Evolutionary conservation across 2,113 vertebrate genomes (phyloP).

Genomic region (Erythrocercus mccallii): DNA sequence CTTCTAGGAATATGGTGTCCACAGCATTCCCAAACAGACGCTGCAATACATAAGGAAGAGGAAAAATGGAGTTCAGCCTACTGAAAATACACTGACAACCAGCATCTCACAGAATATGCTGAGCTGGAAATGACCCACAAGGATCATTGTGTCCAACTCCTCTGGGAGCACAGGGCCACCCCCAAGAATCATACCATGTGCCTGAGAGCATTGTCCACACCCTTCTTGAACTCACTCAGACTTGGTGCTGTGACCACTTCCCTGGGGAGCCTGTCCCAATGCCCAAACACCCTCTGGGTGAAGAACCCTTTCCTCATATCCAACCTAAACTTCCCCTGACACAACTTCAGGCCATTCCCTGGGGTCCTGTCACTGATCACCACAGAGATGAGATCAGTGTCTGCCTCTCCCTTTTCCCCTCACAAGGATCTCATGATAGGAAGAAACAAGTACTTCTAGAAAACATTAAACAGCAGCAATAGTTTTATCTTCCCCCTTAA

Average conservation of each 20-base stretch:
- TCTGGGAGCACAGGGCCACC: not conserved
- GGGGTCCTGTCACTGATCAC: not conserved
- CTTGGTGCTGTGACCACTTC: not conserved
- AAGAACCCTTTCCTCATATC: fast-evolving
- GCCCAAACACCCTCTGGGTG: fast-evolving
- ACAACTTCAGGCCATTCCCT: not conserved
- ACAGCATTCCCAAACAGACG: not conserved
- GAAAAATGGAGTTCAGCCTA: not conserved
- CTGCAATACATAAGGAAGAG: not conserved
- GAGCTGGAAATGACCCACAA: not conserved
- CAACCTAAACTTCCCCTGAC: not conserved
- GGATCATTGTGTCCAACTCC: not conserved
- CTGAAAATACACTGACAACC: not conserved
- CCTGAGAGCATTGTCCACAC: not conserved
- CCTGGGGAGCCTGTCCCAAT: not conserved
- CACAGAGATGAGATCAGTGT: not conserved
- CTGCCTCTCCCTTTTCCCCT: not conserved
- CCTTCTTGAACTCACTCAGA: not conserved
- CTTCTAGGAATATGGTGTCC: not conserved
- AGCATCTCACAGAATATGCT: not conserved
- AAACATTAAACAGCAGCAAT: not conserved
- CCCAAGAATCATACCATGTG: not conserved
- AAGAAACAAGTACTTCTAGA: not conserved
- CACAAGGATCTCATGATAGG: not conserved
- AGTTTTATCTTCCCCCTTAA: not conserved